Percentiles rank a stretch among this genome's conserved stretches.
Evolutionary conservation across 2,113 vertebrate genomes (phyloP).

Genomic region (Trichechus manatus): DNA sequence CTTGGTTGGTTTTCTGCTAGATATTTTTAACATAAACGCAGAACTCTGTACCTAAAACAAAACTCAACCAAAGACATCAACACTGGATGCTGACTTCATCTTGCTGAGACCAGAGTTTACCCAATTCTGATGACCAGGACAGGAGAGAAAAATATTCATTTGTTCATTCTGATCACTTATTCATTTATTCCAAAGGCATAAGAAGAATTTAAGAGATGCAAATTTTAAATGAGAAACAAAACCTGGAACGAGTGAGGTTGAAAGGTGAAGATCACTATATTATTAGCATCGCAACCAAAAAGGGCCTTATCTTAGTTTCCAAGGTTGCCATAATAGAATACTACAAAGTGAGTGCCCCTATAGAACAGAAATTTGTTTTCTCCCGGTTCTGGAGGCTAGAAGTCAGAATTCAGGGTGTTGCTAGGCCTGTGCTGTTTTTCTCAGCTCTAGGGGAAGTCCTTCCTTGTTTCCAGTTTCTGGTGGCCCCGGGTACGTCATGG

Average conservation of each 20-base stretch:
- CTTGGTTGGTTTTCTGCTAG: background rate
- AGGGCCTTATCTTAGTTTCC: background rate
- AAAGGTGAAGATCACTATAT: background rate
- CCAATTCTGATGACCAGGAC: background rate
- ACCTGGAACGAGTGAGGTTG: background rate
- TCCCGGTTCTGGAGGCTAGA: too few relatives aligned
- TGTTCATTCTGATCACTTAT: background rate
- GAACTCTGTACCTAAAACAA: background rate
- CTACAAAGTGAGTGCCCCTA: too few relatives aligned
- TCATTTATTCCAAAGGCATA: background rate
- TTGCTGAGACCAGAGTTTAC: background rate
- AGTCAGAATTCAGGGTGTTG: too few relatives aligned
- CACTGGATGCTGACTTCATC: background rate
- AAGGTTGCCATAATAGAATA: too few relatives aligned
- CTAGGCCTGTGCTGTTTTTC: too few relatives aligned
- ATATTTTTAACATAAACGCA: background rate
- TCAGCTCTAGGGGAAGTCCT: too few relatives aligned
- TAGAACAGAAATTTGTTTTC: too few relatives aligned
- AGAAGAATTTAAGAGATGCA: conserved; percentile 1
- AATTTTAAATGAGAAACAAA: background rate
- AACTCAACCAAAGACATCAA: background rate
- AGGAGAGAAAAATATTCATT: background rate
- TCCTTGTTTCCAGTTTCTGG: too few relatives aligned
- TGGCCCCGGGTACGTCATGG: background rate
- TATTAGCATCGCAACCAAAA: background rate